A percentile compares a stretch with the other conserved stretches of the same genome.
These are phyloP conservation scores for Chrysolina oricalcia DNA, from an alignment of 2,888 invertebrate genomes.

Conservation along the genomic window DNA sequence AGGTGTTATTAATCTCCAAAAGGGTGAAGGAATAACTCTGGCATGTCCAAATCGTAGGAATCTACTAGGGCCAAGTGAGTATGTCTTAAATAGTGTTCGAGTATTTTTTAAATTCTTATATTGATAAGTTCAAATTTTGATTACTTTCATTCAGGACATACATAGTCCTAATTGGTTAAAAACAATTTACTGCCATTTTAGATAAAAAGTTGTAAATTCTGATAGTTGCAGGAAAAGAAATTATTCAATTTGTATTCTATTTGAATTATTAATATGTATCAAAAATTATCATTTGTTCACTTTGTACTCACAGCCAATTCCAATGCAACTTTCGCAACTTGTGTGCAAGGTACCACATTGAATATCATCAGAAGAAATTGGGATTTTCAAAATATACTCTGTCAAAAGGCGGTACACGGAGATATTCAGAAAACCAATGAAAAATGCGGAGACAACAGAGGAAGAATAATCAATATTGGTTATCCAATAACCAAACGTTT, in stretches of 20 bases:
- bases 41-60: slow-evolving; percentile 63
- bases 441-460: slow-evolving; percentile 62
- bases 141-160: no score
- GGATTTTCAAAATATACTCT: slow-evolving; percentile 60
- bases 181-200: no score
- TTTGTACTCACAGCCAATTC: slow-evolving; percentile 58
- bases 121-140: no score
- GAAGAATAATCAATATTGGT: slow-evolving; percentile 63
- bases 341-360: slow-evolving; percentile 57
- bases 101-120: no score
- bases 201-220: no score
- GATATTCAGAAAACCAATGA: slow-evolving; percentile 59
- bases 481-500: slow-evolving; percentile 57
- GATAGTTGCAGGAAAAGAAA: no score
- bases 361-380: slow-evolving; percentile 53
- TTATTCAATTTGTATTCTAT: no score
- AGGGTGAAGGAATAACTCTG: slow-evolving; percentile 58
- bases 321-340: slow-evolving; percentile 59
- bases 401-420: slow-evolving; percentile 61
- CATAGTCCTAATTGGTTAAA: no score
- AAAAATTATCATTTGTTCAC: neutral
- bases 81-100: neutral
- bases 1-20: slow-evolving; percentile 56
- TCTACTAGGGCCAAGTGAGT: slow-evolving; percentile 61
- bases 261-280: no score